Percentiles rank a stretch among this genome's conserved stretches.
phyloP scores from a whole-genome alignment of 2,797 vertebrate species.

The Dermochelys coriacea region DNA sequence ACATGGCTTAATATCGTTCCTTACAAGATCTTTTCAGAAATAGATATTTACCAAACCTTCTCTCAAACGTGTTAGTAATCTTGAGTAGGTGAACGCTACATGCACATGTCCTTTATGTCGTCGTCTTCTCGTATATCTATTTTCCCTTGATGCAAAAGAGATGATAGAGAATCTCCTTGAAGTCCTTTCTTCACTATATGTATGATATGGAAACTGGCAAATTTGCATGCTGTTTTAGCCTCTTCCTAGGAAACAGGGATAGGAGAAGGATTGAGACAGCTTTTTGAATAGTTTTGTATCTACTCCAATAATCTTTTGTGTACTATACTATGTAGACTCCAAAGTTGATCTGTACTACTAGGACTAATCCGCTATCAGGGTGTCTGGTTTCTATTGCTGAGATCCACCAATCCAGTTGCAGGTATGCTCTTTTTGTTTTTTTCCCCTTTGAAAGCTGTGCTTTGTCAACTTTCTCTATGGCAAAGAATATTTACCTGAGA shows the following conservation, averaged over 20 bases:
- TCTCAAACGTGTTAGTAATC: neutral
- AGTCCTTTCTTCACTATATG: neutral
- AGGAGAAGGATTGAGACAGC: neutral
- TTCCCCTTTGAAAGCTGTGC: neutral
- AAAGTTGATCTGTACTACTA: neutral
- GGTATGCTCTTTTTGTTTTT: neutral
- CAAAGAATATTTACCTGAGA: too few species aligned
- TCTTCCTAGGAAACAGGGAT: neutral
- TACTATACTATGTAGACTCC: neutral
- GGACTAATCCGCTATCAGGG: neutral
- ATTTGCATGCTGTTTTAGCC: neutral
- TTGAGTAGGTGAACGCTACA: neutral
- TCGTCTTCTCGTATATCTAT: neutral
- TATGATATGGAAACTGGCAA: neutral
- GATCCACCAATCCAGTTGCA: neutral
- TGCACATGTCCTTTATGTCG: neutral
- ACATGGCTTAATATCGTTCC: neutral
- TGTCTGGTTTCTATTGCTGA: neutral
- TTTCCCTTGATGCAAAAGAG: neutral
- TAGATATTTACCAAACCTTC: neutral
- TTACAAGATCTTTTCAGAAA: neutral
- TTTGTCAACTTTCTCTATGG: too few species aligned
- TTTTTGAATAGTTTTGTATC: neutral
- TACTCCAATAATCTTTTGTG: neutral
- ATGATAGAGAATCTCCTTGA: too few species aligned